Base-by-base conservation (phyloP, 2,797 vertebrate genomes). In the Protosalanx chinensis region DNA sequence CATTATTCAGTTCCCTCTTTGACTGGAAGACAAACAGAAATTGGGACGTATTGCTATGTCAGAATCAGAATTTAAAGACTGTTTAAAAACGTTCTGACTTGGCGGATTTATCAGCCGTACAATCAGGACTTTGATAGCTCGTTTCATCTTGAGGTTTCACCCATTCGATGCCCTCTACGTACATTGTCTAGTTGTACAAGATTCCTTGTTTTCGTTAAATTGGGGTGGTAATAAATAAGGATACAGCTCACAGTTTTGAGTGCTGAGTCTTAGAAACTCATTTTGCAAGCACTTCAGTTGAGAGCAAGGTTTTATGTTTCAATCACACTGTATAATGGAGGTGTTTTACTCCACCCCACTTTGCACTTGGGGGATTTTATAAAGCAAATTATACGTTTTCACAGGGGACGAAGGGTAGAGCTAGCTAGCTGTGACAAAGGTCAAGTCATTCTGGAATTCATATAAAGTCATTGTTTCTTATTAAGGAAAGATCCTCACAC, bases 1-100 rank as follows among this genome's bases (percentile, higher is more conserved):
- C 71, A 74, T 85, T 73, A 85, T 80, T 83, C 73, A 79, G 30
- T 63, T 75, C 65, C 75, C 72, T 63, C 68, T 74, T 78, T 71
- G 62, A 58, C 73, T 67, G 53, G 58, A 51, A 74, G 49, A 69
- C 72, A 73, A 72, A 72, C 73, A 66, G 57, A 79, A 79, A 73
- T 70, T 59, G 67, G 75, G 65, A 73, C 64, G 65, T 75, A 72
- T 68, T 73, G 71, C 71, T 76, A 67, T 72, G 56, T 37, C 23
- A 68, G 56, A 41, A 63, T 66, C 46, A 7, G 68, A 67, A 57
- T 41, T 41, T 46, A 35, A 72, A 51, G 57, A 37, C 51, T n/a
- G 30, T 72, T 64, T 57, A 57, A 68, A 63, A 18, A 37, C 15
- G 20, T 35, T 32, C 16, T 53, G 30, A 20, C n/a, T 35, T 37